Evolutionary conservation across 35 echinoderm and acorn worm species (phyloP).

Genomic region (Anneissia japonica): DNA sequence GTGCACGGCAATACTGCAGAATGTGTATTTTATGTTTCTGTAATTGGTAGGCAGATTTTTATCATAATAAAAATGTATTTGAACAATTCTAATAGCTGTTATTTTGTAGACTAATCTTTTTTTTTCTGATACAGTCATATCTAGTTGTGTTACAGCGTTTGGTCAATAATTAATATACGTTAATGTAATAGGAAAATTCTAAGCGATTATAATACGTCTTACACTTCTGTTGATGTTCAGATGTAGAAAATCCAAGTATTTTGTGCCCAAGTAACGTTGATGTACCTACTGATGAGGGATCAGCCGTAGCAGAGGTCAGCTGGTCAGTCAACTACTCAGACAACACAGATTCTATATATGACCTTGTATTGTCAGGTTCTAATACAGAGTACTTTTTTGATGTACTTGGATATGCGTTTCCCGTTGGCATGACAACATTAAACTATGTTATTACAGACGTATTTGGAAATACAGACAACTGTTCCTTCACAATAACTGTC

Average conservation of each 20-base stretch:
- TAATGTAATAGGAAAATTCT: too few species aligned
- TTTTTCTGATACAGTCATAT: too few species aligned
- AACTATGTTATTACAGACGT: neutral
- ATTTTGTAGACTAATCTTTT: too few species aligned
- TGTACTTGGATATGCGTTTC: neutral
- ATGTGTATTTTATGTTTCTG: neutral
- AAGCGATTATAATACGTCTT: too few species aligned
- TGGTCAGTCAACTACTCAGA: neutral
- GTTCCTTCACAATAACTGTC: neutral
- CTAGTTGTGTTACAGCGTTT: too few species aligned
- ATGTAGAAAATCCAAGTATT: neutral
- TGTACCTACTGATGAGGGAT: neutral
- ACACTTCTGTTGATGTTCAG: too few species aligned
- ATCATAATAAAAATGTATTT: too few species aligned
- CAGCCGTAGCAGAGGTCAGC: neutral
- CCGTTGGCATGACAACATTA: neutral
- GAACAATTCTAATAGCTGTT: too few species aligned
- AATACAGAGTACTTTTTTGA: too few species aligned
- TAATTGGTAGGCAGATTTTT: neutral
- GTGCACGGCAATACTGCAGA: neutral
- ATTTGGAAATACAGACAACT: neutral
- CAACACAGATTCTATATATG: neutral
- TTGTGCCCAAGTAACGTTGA: neutral
- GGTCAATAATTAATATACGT: too few species aligned
- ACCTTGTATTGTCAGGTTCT: neutral